phyloP scores from a whole-genome alignment of 2,797 vertebrate genomes.

The Mionectes olivaceus region DNA sequence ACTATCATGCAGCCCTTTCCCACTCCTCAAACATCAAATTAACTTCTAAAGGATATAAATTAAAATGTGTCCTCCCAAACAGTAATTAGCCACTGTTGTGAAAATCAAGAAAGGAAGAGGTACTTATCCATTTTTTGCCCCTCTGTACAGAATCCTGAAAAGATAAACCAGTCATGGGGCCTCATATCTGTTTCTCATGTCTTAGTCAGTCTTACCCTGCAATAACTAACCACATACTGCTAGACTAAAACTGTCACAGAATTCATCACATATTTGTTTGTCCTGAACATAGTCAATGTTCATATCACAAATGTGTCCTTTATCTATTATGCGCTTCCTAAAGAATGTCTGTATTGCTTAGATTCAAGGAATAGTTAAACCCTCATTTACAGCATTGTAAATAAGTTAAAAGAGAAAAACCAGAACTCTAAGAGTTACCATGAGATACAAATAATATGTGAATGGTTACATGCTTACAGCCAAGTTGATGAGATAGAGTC shows the following conservation, averaged over 20 bases:
- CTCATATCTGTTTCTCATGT: not conserved
- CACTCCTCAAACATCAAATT: not conserved
- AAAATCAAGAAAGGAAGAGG: not conserved
- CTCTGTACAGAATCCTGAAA: not conserved
- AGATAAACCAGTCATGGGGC: not conserved
- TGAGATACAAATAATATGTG: not conserved
- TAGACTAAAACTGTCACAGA: not conserved
- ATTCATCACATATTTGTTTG: not conserved
- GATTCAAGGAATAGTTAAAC: not conserved
- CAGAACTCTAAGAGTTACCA: not conserved
- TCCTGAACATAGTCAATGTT: not conserved
- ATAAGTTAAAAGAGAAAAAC: not conserved
- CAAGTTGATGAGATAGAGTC: not conserved
- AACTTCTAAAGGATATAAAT: not conserved
- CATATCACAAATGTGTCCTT: not conserved
- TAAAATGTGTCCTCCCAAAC: not conserved
- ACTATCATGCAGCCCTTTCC: not conserved
- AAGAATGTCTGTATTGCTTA: not conserved
- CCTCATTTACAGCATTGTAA: not conserved
- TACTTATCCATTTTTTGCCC: not conserved
- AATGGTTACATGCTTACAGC: not conserved
- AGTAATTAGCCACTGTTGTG: not conserved
- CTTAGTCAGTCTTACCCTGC: not conserved
- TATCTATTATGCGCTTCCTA: not conserved
- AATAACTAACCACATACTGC: not conserved